Evolutionary conservation across 2,797 vertebrate genomes (phyloP), one percentile per base, ranked within the genome.

Genomic region (Gobio occitaniae): DNA sequence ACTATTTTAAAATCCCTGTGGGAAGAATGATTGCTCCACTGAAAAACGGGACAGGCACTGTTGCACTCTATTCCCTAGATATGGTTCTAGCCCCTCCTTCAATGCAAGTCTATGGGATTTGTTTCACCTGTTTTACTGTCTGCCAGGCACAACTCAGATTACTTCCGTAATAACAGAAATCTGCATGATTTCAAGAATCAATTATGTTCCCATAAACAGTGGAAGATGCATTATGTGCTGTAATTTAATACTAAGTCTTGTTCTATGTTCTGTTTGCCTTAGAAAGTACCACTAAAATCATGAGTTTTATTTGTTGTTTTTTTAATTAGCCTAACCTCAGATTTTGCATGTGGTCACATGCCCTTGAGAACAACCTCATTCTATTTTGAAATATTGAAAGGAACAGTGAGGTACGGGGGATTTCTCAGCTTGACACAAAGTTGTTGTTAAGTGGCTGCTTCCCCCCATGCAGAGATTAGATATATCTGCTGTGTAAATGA

Each of bases 401-500:
- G 61, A 80, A 52, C 52, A 71, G 52, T 65, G 54, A 65, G 50
- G 66, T 15, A 63, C 50, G 75, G 17, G 80, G 56, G 59, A 25
- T 48, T 61, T 82, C 87, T 70, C 82, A 79, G 86, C 86, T 29
- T 80, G 80, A 85, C 69, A 76, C 56, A 75, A 80, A 89, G 59
- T 25, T 63, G 79, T 87, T 74, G 69, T 82, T 84, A 86, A 86
- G 82, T 74, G 79, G 59, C 81, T 82, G 59, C 56, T 78, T 59
- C 86, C 82, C 69, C 85, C 66, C 80, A 78, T 79, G 68, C 61
- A 15, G 85, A 63, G 85, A 83, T 84, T 77, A 65, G 61, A 85
- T 87, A 80, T 88, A n/a, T 86, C 83, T 87, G 74, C 86, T 61
- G 59, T 72, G 75, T 83, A 88, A 90, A 89, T 87, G 50, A 84